Conservation (phyloP, 2,888 invertebrate species). For the Apantesis nais region DNA sequence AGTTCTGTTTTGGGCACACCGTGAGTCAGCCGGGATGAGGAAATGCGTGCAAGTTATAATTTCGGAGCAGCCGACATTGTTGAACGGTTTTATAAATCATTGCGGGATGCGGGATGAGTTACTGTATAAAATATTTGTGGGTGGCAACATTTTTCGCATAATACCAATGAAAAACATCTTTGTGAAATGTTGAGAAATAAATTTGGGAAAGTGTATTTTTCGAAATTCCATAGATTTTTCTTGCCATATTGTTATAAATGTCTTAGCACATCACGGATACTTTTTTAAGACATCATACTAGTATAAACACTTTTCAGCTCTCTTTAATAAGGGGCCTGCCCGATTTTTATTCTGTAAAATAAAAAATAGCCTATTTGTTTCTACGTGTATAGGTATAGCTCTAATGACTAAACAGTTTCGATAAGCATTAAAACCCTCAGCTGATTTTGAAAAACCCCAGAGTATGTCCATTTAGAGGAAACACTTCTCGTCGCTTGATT, state of each 20-base stretch:
- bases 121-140: constrained; percentile 53
- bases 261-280: neutral
- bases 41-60: constrained; percentile 84
- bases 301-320: neutral
- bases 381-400: neutral
- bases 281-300: neutral
- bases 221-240: neutral
- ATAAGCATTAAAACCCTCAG: neutral
- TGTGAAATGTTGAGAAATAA: constrained; percentile 26
- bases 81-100: constrained; percentile 78
- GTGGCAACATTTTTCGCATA: constrained; percentile 47
- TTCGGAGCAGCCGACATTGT: constrained; percentile 80
- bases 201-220: neutral
- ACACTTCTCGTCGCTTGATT: too few species aligned
- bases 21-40: constrained; percentile 82
- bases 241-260: neutral
- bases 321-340: neutral
- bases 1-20: constrained; percentile 82
- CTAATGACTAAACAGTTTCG: neutral
- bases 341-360: neutral
- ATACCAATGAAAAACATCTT: constrained; percentile 18
- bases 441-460: too few species aligned
- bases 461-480: too few species aligned
- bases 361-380: neutral
- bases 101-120: constrained; percentile 55